Evolutionary conservation across 2,888 invertebrate species (phyloP), one percentile per base, ranked within the genome.

Genomic region (Meiosimyza platycephala): DNA sequence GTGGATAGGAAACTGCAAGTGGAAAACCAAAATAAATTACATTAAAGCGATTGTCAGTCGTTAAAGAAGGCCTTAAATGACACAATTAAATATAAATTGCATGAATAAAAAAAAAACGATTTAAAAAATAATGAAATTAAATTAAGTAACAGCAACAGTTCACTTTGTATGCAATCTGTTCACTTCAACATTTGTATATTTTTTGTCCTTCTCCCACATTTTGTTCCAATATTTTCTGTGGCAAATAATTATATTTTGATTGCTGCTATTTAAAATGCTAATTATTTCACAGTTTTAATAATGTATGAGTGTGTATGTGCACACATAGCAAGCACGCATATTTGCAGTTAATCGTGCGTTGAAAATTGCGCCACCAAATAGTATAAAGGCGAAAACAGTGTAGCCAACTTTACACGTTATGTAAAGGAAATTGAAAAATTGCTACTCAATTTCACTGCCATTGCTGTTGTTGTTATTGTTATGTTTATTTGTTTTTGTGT

Each of bases 1-100:
- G 85, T 2, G 86, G 86, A 82, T 86, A 86, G 13, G 87, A 87
- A 11, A 86, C 87, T 86, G 76, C 0, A 75, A 78, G 64, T 9
- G 72, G 51, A 52, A 52, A 65, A 15, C 55, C 18, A 71, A 71
- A 62, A n/a, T n/a, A n/a, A 48, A 15, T 62, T 40, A 62, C n/a
- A 50, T 63, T 48, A 18, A 63, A 12, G 16, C 1, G 48, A 62
- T 47, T 62, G 33, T n/a, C 18, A 50, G 18, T 13, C 18, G 11
- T n/a, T 13, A 54, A 54, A 54, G 54, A n/a, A 54, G 13, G n/a
- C 13, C 13, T 18, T 54, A 18, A 12, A 57, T 22, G n/a, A 22
- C 16, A 57, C 9, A 57, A 57, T 16, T 47, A 47, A 3, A n/a
- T 47, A n/a, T 47, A 16, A 40, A 16, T 6, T 9, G 48, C 6